Percentiles rank a stretch among this genome's conserved stretches.
These are phyloP conservation scores for Catharus bicknelli DNA, from an alignment of 2,113 vertebrate species.

Conservation along the genomic window DNA sequence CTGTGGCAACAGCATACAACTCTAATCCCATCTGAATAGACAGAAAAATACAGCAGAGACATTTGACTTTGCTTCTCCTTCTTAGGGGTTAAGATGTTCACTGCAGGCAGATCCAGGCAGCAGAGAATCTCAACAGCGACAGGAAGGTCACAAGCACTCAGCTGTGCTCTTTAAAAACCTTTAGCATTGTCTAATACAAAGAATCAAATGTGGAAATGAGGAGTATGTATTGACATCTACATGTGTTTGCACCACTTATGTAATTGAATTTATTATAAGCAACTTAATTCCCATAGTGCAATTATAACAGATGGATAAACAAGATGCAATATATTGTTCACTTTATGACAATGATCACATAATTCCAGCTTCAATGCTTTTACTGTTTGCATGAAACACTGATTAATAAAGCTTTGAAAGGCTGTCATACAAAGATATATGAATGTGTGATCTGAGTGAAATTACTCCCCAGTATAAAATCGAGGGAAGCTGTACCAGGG, in stretches of 20 bases:
- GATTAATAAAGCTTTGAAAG: conserved; percentile 38
- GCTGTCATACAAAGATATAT: not conserved
- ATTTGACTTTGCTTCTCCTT: not conserved
- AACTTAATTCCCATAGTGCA: conserved; percentile 36
- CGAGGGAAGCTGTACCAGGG: not conserved
- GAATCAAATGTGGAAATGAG: not conserved
- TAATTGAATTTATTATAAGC: conserved; percentile 44
- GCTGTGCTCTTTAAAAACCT: not conserved
- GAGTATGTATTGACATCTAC: not conserved
- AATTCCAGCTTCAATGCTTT: conserved; percentile 44
- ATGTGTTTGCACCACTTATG: conserved; percentile 14
- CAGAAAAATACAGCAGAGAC: not conserved
- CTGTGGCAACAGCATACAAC: not conserved
- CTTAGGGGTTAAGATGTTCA: not conserved
- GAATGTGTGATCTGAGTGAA: not conserved
- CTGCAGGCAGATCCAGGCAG: not conserved
- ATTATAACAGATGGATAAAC: conserved; percentile 62
- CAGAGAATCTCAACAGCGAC: not conserved
- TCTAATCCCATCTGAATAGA: not conserved
- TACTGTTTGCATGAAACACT: conserved; percentile 34
- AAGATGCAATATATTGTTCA: conserved; percentile 51
- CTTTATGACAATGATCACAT: conserved; percentile 46
- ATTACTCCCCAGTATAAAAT: not conserved
- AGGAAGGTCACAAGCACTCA: not conserved
- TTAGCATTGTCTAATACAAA: not conserved